Conservation (phyloP, 2,888 invertebrate species). For the Acronicta psi region DNA sequence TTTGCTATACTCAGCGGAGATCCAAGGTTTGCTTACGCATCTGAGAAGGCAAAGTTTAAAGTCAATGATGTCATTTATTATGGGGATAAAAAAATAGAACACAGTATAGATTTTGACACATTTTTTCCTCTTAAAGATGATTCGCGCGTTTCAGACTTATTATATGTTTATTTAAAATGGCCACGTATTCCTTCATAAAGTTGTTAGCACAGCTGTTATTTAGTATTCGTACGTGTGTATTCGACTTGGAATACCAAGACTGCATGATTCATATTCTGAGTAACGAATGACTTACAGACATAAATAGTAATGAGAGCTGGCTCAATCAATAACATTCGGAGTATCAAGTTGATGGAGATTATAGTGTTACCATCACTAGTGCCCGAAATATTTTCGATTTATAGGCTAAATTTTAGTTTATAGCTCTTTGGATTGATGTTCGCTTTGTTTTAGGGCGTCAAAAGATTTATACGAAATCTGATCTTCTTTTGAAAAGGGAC, state of each 20-base stretch:
- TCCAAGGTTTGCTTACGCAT: conserved; percentile 38
- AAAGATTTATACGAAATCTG: conserved; percentile 26
- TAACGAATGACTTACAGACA: conserved; percentile 54
- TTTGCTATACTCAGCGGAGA: conserved; percentile 22
- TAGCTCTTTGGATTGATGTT: conserved; percentile 22
- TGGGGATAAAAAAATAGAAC: conserved; percentile 3
- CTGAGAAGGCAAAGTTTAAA: background rate
- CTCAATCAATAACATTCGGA: conserved; percentile 46
- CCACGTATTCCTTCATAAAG: conserved; percentile 6
- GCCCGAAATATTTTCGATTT: conserved; percentile 33
- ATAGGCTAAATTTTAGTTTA: conserved; percentile 22
- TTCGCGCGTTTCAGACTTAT: conserved; percentile 10
- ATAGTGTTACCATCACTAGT: conserved; percentile 14
- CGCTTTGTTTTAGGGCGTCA: conserved; percentile 31
- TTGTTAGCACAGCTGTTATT: conserved; percentile 47
- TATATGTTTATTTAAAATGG: conserved; percentile 16
- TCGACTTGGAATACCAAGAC: conserved; percentile 40
- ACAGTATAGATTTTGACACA: background rate
- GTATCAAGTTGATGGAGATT: conserved; percentile 27
- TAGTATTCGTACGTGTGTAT: conserved; percentile 34
- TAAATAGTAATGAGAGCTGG: conserved; percentile 50
- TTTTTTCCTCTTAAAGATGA: background rate
- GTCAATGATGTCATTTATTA: conserved; percentile 30
- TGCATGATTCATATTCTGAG: conserved; percentile 64
- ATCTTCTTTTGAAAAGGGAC: conserved; percentile 24